A percentile compares a stretch with the other conserved stretches of the same genome.
These are phyloP conservation scores for Steinernema carpocapsae DNA, from an alignment of 2,888 invertebrate genomes.

Conservation along the genomic window DNA sequence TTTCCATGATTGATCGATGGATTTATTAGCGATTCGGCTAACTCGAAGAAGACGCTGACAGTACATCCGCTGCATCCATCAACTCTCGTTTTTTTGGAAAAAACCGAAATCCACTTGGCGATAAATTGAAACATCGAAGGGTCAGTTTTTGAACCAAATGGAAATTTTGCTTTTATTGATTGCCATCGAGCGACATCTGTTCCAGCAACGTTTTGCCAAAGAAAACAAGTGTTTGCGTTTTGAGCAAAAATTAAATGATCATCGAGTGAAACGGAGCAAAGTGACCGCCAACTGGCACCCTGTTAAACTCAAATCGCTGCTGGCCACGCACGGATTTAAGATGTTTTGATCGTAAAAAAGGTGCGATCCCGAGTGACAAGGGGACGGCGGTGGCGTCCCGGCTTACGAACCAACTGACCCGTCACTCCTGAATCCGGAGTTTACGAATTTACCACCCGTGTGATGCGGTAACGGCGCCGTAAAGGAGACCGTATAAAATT, in stretches of 20 bases:
- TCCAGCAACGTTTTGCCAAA: no score
- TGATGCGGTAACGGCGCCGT: neutral
- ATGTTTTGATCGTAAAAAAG: neutral
- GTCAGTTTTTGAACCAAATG: neutral
- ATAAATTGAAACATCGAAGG: conserved; percentile 35
- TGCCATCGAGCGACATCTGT: no score
- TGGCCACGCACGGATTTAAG: no score
- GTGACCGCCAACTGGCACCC: neutral
- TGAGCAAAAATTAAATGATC: neutral
- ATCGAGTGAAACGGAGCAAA: neutral
- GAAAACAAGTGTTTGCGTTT: conserved; percentile 16
- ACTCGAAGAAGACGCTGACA: neutral
- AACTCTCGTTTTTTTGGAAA: conserved; percentile 32
- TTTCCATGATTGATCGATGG: neutral
- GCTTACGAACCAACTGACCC: conserved; percentile 23
- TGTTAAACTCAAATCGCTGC: neutral
- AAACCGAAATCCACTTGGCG: conserved; percentile 35
- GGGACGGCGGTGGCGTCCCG: neutral
- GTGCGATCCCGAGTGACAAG: neutral
- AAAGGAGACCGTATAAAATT: conserved; percentile 8
- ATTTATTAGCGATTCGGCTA: neutral
- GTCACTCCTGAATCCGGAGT: neutral
- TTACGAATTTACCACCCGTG: conserved; percentile 15
- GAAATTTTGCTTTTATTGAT: neutral
- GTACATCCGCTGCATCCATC: neutral